Conservation (phyloP, 2,797 vertebrate species). For the Hephaestus fuliginosus region DNA sequence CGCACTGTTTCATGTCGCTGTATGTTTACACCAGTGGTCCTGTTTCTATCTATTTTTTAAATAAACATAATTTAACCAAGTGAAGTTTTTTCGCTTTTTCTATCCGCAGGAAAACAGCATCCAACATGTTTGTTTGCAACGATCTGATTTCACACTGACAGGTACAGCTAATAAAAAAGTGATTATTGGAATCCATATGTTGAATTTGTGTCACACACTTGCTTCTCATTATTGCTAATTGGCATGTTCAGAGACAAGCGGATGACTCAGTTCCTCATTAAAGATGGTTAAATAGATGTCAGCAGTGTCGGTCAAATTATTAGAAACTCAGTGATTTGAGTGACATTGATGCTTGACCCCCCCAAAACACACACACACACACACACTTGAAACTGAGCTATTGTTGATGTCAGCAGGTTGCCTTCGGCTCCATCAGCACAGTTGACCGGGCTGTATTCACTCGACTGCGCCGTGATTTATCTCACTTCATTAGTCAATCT, state of each 20-base stretch:
- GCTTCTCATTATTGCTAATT: constrained; percentile 19
- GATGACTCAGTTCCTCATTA: constrained; percentile 42
- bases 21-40: constrained; percentile 57
- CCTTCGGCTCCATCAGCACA: constrained; percentile 29
- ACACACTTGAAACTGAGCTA: neutral
- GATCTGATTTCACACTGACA: neutral
- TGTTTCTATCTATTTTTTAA: constrained; percentile 79
- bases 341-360: constrained; percentile 25
- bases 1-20: constrained; percentile 42
- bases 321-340: constrained; percentile 7
- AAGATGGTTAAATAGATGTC: neutral
- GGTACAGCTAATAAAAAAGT: neutral
- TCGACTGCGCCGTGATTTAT: neutral
- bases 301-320: neutral
- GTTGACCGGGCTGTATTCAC: constrained; percentile 20
- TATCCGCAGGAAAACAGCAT: neutral
- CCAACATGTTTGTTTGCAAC: neutral
- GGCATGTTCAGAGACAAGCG: neutral
- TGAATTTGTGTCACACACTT: neutral
- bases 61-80: constrained; percentile 69
- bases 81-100: neutral
- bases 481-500: constrained; percentile 7
- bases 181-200: neutral
- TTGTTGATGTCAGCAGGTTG: constrained; percentile 9
- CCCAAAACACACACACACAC: too few species aligned